Evolutionary conservation across 2,888 invertebrate species (phyloP).

Genomic region (Belgica antarctica): DNA sequence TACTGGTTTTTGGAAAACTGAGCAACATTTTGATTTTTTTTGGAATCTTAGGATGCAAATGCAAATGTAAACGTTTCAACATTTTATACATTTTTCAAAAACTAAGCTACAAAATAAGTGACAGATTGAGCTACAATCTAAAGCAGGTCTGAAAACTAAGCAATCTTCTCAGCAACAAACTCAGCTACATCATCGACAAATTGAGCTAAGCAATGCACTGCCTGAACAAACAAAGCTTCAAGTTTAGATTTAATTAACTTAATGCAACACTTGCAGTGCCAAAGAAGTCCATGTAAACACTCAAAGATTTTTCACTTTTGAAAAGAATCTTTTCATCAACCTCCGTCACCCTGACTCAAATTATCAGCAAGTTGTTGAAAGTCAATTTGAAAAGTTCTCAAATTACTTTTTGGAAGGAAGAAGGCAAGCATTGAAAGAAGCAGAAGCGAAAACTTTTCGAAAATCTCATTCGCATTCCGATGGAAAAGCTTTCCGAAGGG

Average conservation of each 20-base stretch:
- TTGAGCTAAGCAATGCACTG: too few relatives aligned
- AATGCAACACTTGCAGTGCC: too few relatives aligned
- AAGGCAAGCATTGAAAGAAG: neutral
- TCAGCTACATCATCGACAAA: too few relatives aligned
- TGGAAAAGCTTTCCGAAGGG: neutral
- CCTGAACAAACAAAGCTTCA: too few relatives aligned
- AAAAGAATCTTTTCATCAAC: neutral
- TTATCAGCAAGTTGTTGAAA: conserved; percentile 2
- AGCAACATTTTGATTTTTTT: too few relatives aligned
- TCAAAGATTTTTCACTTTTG: neutral
- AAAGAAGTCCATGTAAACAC: neutral
- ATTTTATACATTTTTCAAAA: too few relatives aligned
- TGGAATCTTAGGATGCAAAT: neutral
- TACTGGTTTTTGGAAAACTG: too few relatives aligned
- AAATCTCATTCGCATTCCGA: neutral
- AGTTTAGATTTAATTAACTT: too few relatives aligned
- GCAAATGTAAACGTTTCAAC: neutral
- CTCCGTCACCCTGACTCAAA: neutral
- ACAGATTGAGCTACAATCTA: too few relatives aligned
- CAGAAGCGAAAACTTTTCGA: neutral
- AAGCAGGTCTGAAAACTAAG: too few relatives aligned
- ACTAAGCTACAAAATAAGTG: too few relatives aligned
- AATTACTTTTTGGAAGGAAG: neutral
- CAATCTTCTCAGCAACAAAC: too few relatives aligned
- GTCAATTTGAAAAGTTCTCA: neutral